phyloP scores from a whole-genome alignment of 37 sponge, comb jelly and placozoan genomes.

The Eunapius fragilis region DNA sequence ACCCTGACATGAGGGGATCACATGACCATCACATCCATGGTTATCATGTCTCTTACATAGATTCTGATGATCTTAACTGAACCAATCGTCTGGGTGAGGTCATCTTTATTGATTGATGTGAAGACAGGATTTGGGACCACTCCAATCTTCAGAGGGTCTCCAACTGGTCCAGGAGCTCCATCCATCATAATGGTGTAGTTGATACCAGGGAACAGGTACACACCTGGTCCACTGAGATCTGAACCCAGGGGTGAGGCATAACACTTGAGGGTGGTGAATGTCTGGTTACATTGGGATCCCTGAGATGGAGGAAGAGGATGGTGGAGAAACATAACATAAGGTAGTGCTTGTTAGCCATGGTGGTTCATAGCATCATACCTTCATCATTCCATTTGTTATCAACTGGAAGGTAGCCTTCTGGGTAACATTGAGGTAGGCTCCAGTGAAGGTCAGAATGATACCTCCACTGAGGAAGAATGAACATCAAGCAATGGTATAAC shows the following conservation, averaged over 20 bases:
- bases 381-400: not conserved
- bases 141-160: not conserved
- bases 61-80: not conserved
- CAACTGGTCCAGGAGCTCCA: conserved; percentile 27
- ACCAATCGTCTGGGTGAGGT: not conserved
- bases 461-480: conserved; percentile 50
- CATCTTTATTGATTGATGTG: not conserved
- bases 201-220: not conserved
- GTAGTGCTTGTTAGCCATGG: not conserved
- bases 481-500: not conserved
- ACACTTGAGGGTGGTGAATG: conserved; percentile 20
- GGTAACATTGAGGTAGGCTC: conserved; percentile 43
- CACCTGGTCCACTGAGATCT: not conserved
- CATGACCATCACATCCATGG: conserved; percentile 25
- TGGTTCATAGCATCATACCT: not conserved
- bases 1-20: conserved; percentile 9
- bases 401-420: conserved; percentile 26
- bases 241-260: conserved; percentile 3
- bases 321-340: not conserved
- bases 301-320: not conserved
- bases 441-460: conserved; percentile 42
- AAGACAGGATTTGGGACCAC: not conserved
- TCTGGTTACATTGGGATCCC: not conserved
- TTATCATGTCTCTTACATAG: not conserved
- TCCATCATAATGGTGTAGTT: conserved; percentile 29